Evolutionary conservation across 1,140 invertebrate species (phyloP), one percentile per base, ranked within the genome.

Genomic region (Calliphora vicina): DNA sequence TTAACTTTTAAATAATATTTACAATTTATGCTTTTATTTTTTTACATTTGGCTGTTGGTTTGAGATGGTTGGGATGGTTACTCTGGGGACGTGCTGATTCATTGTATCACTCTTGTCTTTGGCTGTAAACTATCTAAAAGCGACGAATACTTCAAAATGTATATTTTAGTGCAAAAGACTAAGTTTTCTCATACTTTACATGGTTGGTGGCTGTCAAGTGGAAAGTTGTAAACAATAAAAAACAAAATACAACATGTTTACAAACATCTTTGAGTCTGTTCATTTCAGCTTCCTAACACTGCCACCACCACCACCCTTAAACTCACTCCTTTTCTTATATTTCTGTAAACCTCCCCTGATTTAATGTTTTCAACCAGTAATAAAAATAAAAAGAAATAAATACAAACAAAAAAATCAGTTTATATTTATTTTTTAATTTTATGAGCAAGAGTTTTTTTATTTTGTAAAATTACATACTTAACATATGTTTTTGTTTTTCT

Each of bases 221-320:
- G 50, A 81, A 81, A 81, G 45, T 61, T 81, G 80, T 81, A 81
- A 81, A 81, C 80, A 81, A 81, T 67, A 81, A 81, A 81, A 6
- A n/a, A n/a, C n/a, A n/a, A 27, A 43, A 43, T 23, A 78, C 29
- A 61, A 35, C 80, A 81, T 57, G 20, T 57, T 57, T 81, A 61
- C 73, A 81, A 42, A 61, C 57, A 61, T 80, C 23, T 61, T 57
- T 35, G 35, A 3, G 29, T 17, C n/a, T 43, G 20, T 1, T 45
- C n/a, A 74, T 15, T n/a, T n/a, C n/a, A n/a, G n/a, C n/a, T n/a
- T n/a, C n/a, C n/a, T n/a, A n/a, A n/a, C n/a, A n/a, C n/a, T n/a
- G n/a, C n/a, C 2, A 73, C 25, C 4, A n/a, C 13, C 17, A 26
- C 12, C 26, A 74, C 25, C 74, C 74, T n/a, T 78, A 23, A 43